Conservation (phyloP, 2,797 vertebrate species). For the Coluber constrictor region DNA sequence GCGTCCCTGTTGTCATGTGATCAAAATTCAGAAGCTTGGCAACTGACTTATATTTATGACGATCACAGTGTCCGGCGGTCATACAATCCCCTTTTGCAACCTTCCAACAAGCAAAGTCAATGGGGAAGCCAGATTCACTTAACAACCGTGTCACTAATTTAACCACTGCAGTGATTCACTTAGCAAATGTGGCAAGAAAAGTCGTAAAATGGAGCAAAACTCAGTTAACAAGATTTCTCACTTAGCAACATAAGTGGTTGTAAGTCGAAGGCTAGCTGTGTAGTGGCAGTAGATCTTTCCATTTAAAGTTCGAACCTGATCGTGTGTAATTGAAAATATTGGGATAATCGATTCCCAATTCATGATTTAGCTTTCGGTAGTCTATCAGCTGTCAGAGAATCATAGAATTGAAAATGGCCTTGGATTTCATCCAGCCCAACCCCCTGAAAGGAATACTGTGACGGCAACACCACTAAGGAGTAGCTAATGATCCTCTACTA, state of each 20-base stretch:
- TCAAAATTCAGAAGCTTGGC: not conserved
- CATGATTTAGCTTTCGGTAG: not conserved
- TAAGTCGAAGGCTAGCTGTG: not conserved
- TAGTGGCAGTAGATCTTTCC: not conserved
- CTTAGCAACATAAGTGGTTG: not conserved
- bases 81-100: not conserved
- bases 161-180: not conserved
- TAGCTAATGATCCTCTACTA: not conserved
- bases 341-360: not conserved
- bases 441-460: not conserved
- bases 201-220: not conserved
- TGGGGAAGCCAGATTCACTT: not conserved
- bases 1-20: not conserved
- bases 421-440: not conserved
- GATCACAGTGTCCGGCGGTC: not conserved
- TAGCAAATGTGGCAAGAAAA: not conserved
- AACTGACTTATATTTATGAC: not conserved
- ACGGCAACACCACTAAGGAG: not conserved
- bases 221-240: not conserved
- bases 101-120: not conserved
- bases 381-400: not conserved
- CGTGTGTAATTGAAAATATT: not conserved
- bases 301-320: not conserved
- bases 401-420: not conserved
- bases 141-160: not conserved